Base-by-base conservation (phyloP, 2,888 invertebrate genomes). In the Monoplex corrugatus region DNA sequence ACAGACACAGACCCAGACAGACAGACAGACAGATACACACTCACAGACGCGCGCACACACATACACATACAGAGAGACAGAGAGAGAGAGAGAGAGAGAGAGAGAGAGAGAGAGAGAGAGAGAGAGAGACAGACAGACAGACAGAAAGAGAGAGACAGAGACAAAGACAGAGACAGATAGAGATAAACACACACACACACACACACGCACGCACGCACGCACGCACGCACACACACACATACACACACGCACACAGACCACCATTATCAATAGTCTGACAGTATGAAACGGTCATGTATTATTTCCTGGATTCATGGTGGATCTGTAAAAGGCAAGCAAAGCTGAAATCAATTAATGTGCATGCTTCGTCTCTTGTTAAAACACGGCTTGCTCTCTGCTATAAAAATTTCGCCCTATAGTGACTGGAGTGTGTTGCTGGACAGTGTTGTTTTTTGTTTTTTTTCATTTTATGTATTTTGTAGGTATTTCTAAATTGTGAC, bases 81-180 rank as follows among this genome's bases (percentile, higher is more conserved):
- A 75, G 6, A 35, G 75, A 75, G 19, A 5, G 5, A 3, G 75
- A 78, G 38, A 35, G 78, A 35, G 78, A 78, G 38, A 35, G 35
- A 38, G 38, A 78, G 35, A 35, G 38, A 38, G 38, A 38, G 35
- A 78, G 38, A 38, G 13, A 78, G 38, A 78, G 78, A 78, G 78
- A 78, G 38, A 78, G 78, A 78, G 78, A 78, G 78, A 78, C 6
- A 75, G 75, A 75, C 28, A 75, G 35, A 75, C 35, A 75, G 75
- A 50, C 50, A 50, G 10, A 50, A 8, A 19, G 19, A 50, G 10
- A 50, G 23, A n/a, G 23, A 68, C 50, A 50, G 10, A 50, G 10
- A 50, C 50, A 50, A 13, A 50, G 10, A 50, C 50, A 50, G 10
- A 72, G n/a, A 72, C 72, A 72, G n/a, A 2, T 32, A 72, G n/a